phyloP scores from a whole-genome alignment of 2,888 invertebrate species.

The Philereme vetulata region DNA sequence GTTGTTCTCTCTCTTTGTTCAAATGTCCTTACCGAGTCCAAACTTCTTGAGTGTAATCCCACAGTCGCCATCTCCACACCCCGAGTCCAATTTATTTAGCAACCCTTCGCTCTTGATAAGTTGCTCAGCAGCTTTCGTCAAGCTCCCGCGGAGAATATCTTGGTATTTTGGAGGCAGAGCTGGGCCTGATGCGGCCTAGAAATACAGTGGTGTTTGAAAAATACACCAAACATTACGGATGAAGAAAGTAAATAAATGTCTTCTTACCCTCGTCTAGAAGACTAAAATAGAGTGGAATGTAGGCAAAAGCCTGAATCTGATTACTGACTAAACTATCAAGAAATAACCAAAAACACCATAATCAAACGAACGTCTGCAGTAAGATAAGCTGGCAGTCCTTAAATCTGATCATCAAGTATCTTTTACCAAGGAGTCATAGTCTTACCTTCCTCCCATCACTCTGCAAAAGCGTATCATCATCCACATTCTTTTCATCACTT shows the following conservation, averaged over 20 bases:
- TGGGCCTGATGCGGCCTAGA: constrained; percentile 60
- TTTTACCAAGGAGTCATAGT: background rate
- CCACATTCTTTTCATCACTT: constrained; percentile 56
- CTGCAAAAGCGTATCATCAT: constrained; percentile 59
- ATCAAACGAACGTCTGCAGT: too few species aligned
- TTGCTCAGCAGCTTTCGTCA: constrained; percentile 74
- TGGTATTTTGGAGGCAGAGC: constrained; percentile 53
- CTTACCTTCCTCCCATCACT: constrained; percentile 57
- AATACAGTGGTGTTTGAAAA: background rate
- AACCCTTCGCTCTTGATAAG: constrained; percentile 84
- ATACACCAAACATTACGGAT: background rate
- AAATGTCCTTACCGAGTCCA: constrained; percentile 71
- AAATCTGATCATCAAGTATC: too few species aligned
- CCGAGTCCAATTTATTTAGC: constrained; percentile 87
- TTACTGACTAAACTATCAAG: too few species aligned
- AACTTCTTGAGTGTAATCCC: constrained; percentile 87
- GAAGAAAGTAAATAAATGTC: too few species aligned
- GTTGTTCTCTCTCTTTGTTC: background rate
- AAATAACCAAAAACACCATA: too few species aligned
- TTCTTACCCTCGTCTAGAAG: too few species aligned
- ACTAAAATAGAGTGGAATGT: too few species aligned
- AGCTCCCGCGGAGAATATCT: constrained; percentile 57
- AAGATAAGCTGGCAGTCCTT: too few species aligned
- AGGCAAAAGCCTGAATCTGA: too few species aligned
- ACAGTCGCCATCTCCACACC: constrained; percentile 90